These are phyloP conservation scores for Fragum fragum DNA, from an alignment of 2,888 invertebrate species.

Conservation along the genomic window DNA sequence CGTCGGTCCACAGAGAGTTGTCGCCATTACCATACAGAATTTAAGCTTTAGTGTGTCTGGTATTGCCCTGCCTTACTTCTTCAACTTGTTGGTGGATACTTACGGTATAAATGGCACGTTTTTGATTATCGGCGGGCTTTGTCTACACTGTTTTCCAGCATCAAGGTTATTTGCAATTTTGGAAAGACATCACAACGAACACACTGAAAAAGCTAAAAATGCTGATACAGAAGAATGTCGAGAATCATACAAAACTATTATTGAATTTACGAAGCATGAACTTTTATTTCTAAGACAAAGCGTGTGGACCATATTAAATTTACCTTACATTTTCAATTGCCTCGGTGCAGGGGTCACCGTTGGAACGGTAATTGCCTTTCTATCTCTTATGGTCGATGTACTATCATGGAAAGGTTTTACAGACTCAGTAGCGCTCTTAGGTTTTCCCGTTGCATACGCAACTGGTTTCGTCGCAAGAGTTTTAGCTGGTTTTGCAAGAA, in stretches of 20 bases:
- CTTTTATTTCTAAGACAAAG: not conserved
- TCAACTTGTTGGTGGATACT: not conserved
- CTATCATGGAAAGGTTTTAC: not conserved
- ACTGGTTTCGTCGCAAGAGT: not conserved
- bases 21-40: conserved; percentile 1
- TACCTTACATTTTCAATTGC: not conserved
- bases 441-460: not conserved
- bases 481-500: not conserved
- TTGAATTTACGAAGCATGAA: not conserved
- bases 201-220: not conserved
- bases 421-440: not conserved
- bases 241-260: not conserved
- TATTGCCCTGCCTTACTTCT: not conserved
- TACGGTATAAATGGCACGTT: conserved; percentile 4
- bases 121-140: not conserved
- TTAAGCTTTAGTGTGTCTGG: not conserved
- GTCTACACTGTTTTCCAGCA: conserved; percentile 3
- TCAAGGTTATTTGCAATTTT: not conserved
- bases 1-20: not conserved
- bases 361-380: not conserved
- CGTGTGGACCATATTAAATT: not conserved
- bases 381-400: not conserved
- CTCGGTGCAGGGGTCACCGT: not conserved
- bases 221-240: not conserved
- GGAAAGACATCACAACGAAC: not conserved